phyloP scores from a whole-genome alignment of 1,140 invertebrate genomes.

The Drosophila seguyi region DNA sequence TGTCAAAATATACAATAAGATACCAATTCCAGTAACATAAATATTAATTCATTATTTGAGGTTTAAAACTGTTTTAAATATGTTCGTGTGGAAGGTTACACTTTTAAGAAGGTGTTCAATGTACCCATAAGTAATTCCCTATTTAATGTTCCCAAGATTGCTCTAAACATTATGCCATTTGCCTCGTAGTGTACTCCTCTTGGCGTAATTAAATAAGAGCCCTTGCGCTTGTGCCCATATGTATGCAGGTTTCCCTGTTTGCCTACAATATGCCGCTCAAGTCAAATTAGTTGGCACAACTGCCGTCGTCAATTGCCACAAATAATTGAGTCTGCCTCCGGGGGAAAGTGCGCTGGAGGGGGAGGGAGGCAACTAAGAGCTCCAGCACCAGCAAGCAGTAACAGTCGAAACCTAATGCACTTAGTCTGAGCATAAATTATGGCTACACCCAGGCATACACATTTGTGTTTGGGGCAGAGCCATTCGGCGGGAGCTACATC shows the following conservation, averaged over 20 bases:
- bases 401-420: conserved; percentile 63
- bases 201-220: conserved; percentile 32
- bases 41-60: background rate
- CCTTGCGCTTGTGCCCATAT: conserved; percentile 16
- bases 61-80: background rate
- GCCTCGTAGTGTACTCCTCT: conserved; percentile 2
- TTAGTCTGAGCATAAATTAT: conserved; percentile 80
- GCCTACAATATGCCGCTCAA: conserved; percentile 64
- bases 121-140: background rate
- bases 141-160: background rate
- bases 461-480: conserved; percentile 37
- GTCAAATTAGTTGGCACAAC: conserved; percentile 76
- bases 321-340: conserved; percentile 68
- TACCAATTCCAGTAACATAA: background rate
- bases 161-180: background rate
- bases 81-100: background rate
- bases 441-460: conserved; percentile 41
- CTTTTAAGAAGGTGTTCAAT: background rate
- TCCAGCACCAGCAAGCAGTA: conserved; percentile 4
- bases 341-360: conserved; percentile 17
- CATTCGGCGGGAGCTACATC: conserved; percentile 19
- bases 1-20: background rate
- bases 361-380: conserved; percentile 52
- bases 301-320: conserved; percentile 69
- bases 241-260: conserved; percentile 28